Base-by-base conservation (phyloP, 2,888 invertebrate species). In the Psylliodes chrysocephalus region DNA sequence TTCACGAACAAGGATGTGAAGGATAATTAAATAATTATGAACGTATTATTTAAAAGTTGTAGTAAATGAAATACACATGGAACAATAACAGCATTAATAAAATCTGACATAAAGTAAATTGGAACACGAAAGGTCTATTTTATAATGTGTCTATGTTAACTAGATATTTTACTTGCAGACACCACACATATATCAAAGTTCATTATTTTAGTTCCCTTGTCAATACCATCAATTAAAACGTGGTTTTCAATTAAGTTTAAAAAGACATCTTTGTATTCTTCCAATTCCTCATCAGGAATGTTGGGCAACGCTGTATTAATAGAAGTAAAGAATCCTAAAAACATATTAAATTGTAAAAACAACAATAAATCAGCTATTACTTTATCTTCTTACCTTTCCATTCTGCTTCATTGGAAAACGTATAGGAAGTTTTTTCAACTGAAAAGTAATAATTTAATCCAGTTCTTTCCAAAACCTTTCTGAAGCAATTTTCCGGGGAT, bases 231-330 rank as follows among this genome's bases (percentile, higher is more conserved):
- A 40, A n/a, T 8, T 15, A 40, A 17, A 1, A 40, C 35, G 7
- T 33, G 5, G 8, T 51, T 7, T 4, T 51, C n/a, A 15, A 51
- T 51, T 30, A 0, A 2, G 4, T 51, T 10, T 12, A 51, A 51
- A 30, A 10, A 51, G 10, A 25, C 7, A 7, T 51, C 12, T 33
- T 33, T 33, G 17, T 51, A 51, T 30, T 51, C 51, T 33, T 51
- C 33, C 3, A 2, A 15, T 17, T 51, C 51, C 15, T 30, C 33
- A 3, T 14, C 8, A 30, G 51, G 51, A n/a, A 51, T 30, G n/a
- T 10, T 30, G 2, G 33, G 8, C n/a, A 18, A 8, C 10, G 18
- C 33, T 18, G 18, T 25, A 17, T 51, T 51, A 0, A 51, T 18
- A 10, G 51, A 14, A 14, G 17, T 4, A 14, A 15, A 51, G n/a